phyloP scores from a whole-genome alignment of 2,797 vertebrate genomes.

The Cyclura pinguis region DNA sequence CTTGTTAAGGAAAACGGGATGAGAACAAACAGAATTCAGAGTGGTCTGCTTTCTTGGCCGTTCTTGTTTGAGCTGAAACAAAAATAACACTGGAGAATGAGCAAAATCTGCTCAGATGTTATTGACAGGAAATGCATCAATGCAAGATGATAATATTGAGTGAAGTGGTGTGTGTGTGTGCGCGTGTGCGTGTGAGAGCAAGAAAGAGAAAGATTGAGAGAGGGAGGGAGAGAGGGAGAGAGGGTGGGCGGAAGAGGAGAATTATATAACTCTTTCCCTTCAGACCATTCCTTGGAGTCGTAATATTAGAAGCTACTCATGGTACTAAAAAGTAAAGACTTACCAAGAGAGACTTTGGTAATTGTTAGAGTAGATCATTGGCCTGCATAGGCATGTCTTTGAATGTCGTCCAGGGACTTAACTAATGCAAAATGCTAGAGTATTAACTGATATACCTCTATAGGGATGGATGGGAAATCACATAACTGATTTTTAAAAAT shows the following conservation, averaged over 20 bases:
- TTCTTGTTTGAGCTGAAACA: not conserved
- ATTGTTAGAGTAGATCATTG: not conserved
- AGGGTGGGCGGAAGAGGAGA: not conserved
- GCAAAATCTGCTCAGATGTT: not conserved
- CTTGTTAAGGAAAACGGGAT: constrained; percentile 30
- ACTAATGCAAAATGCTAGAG: not conserved
- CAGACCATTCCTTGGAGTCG: not conserved
- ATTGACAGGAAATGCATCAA: fast-evolving
- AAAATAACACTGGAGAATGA: not conserved
- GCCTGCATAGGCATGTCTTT: not conserved
- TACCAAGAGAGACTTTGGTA: not conserved
- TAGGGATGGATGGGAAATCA: no score
- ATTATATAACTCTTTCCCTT: not conserved
- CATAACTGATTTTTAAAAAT: no score
- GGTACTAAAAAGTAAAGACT: not conserved
- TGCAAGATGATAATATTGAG: not conserved
- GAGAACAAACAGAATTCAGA: not conserved
- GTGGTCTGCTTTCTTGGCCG: not conserved
- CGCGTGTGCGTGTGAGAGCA: not conserved
- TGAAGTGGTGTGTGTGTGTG: not conserved
- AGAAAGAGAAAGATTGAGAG: no score
- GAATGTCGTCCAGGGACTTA: not conserved
- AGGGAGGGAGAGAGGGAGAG: no score
- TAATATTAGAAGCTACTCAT: not conserved
- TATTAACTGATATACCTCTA: not conserved